Conservation (phyloP, 2,888 invertebrate genomes). For the Brachyptera risi region DNA sequence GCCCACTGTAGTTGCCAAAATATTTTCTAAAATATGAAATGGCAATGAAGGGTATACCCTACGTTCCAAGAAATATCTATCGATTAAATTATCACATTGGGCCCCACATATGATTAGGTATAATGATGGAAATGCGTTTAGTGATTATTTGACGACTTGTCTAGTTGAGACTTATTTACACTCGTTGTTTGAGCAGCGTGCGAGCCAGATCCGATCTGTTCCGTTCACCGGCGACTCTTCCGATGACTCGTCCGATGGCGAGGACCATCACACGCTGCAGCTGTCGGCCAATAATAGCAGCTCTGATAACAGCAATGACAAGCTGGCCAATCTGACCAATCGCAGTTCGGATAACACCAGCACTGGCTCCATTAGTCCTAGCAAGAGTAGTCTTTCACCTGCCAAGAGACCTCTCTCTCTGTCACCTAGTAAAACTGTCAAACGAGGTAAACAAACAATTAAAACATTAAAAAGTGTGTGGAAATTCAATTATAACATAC, state of each 20-base stretch:
- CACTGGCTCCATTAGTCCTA: slow-evolving; percentile 69
- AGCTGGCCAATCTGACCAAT: slow-evolving; percentile 36
- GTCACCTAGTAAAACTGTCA: slow-evolving; percentile 75
- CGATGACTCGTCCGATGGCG: slow-evolving; percentile 91
- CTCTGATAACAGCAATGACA: slow-evolving; percentile 47
- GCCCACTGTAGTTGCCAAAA: no score
- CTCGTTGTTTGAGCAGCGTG: no score
- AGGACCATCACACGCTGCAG: slow-evolving; percentile 53
- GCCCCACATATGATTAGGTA: no score
- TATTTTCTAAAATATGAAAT: no score
- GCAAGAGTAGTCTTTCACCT: slow-evolving; percentile 80
- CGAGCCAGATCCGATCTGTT: slow-evolving; percentile 93
- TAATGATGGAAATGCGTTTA: no score
- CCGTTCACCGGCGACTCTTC: slow-evolving; percentile 94
- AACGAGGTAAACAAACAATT: slow-evolving; percentile 58
- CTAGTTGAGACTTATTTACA: no score
- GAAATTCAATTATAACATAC: no score
- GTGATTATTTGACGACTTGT: no score
- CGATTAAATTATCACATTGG: no score
- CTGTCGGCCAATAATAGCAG: slow-evolving; percentile 44
- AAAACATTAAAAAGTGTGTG: no score
- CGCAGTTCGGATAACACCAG: slow-evolving; percentile 52
- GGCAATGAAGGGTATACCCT: no score
- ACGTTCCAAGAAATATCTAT: no score
- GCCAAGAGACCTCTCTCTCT: slow-evolving; percentile 80